These are phyloP conservation scores for Aldrovandia affinis DNA, from an alignment of 2,797 vertebrate genomes.

Conservation along the genomic window DNA sequence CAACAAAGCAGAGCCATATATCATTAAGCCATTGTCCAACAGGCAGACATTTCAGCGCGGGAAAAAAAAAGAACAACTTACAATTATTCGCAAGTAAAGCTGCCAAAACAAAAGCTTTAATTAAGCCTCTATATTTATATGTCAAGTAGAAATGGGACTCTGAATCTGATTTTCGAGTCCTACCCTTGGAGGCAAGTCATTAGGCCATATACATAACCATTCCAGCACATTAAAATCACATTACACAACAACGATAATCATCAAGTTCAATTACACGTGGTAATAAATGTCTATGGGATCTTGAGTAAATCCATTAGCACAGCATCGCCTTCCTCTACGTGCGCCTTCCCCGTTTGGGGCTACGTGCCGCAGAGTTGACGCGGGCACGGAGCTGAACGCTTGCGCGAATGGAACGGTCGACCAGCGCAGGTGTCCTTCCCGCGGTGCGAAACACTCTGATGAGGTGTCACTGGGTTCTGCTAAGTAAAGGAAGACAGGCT, in stretches of 20 bases:
- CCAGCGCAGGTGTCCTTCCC: background rate
- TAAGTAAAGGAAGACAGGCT: background rate
- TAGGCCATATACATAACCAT: constrained; percentile 83
- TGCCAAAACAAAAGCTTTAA: constrained; percentile 61
- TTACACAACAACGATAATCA: constrained; percentile 85
- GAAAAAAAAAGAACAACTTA: constrained; percentile 59
- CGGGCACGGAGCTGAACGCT: background rate
- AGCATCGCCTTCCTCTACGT: constrained; percentile 28
- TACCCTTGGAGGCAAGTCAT: constrained; percentile 78
- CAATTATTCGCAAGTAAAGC: constrained; percentile 66
- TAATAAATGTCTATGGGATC: constrained; percentile 80
- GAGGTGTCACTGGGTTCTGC: background rate
- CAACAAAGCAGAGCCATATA: background rate
- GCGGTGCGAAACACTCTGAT: background rate
- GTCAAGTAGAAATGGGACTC: constrained; percentile 53
- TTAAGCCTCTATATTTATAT: constrained; percentile 68
- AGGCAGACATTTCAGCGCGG: background rate
- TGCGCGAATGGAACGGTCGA: background rate
- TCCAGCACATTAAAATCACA: constrained; percentile 83
- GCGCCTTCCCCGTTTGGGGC: too few relatives aligned
- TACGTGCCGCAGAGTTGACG: background rate
- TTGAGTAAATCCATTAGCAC: constrained; percentile 80
- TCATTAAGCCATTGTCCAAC: constrained; percentile 17
- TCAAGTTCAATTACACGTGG: constrained; percentile 83
- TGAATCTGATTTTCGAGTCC: constrained; percentile 66